These are phyloP conservation scores for Agonopterix heracliana DNA, from an alignment of 2,888 invertebrate genomes.

Conservation along the genomic window DNA sequence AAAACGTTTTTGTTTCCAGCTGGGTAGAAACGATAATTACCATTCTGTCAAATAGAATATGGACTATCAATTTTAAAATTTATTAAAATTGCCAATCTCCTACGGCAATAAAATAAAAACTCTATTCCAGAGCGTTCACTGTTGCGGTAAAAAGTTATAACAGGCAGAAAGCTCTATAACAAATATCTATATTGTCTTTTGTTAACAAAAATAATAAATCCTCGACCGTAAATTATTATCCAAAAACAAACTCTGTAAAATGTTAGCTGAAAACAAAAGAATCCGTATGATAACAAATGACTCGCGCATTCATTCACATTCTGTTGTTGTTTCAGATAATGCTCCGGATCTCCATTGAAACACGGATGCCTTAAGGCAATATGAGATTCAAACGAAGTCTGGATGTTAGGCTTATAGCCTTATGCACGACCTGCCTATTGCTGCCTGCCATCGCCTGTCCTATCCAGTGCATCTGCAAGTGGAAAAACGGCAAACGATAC, in stretches of 20 bases:
- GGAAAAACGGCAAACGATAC: conserved; percentile 94
- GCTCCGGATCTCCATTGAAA: conserved; percentile 34
- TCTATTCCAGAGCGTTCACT: too few species aligned
- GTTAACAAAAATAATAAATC: background rate
- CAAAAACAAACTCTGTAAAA: conserved; percentile 1
- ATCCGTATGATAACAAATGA: conserved; percentile 1
- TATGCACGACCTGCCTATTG: conserved; percentile 63
- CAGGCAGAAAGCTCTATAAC: too few species aligned
- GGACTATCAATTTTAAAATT: too few species aligned
- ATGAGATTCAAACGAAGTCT: conserved; percentile 57
- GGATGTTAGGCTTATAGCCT: conserved; percentile 62
- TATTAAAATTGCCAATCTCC: too few species aligned
- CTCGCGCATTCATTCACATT: conserved; percentile 3
- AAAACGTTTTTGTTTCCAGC: too few species aligned
- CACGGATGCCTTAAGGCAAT: conserved; percentile 56
- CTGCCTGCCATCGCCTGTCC: conserved; percentile 80
- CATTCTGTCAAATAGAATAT: too few species aligned
- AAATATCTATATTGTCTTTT: too few species aligned
- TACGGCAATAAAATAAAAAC: too few species aligned
- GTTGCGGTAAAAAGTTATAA: too few species aligned
- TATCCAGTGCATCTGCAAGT: conserved; percentile 88
- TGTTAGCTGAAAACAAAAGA: background rate
- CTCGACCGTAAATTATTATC: background rate
- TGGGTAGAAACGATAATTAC: too few species aligned
- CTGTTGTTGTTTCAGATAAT: conserved; percentile 66